These are phyloP conservation scores for Drosophila niveifrons DNA, from an alignment of 2,888 invertebrate species.

Conservation along the genomic window DNA sequence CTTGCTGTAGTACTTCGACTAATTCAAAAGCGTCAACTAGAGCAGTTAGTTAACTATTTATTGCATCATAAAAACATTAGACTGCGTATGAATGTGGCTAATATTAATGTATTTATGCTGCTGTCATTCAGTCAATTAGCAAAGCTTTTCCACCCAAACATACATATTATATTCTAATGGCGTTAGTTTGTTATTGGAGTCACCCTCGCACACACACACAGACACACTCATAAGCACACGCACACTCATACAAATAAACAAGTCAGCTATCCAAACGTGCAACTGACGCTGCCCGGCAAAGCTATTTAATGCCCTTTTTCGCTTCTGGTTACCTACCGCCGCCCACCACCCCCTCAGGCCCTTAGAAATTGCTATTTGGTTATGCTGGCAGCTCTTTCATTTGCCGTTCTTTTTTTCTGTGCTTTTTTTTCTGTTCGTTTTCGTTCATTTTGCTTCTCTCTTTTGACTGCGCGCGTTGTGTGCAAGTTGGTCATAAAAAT, in stretches of 20 bases:
- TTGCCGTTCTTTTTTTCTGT: conserved; percentile 31
- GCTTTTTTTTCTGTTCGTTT: conserved; percentile 17
- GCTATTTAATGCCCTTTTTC: conserved; percentile 68
- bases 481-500: conserved; percentile 81
- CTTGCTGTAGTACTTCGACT: neutral
- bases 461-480: conserved; percentile 66
- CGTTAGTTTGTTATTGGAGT: conserved; percentile 54
- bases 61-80: neutral
- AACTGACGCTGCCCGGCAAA: conserved; percentile 47
- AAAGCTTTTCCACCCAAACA: conserved; percentile 9
- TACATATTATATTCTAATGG: conserved; percentile 40
- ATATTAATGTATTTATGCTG: conserved; percentile 19
- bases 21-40: conserved; percentile 5
- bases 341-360: conserved; percentile 22
- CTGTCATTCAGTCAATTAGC: conserved; percentile 53
- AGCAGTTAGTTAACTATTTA: conserved; percentile 12
- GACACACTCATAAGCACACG: neutral
- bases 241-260: conserved; percentile 9
- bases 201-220: conserved; percentile 42
- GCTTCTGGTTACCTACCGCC: conserved; percentile 41
- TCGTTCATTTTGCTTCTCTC: conserved; percentile 22
- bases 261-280: conserved; percentile 34
- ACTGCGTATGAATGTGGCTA: neutral
- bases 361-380: conserved; percentile 68
- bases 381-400: conserved; percentile 77